Base-by-base conservation (phyloP, 2,113 vertebrate species). In the Eolophus roseicapilla region DNA sequence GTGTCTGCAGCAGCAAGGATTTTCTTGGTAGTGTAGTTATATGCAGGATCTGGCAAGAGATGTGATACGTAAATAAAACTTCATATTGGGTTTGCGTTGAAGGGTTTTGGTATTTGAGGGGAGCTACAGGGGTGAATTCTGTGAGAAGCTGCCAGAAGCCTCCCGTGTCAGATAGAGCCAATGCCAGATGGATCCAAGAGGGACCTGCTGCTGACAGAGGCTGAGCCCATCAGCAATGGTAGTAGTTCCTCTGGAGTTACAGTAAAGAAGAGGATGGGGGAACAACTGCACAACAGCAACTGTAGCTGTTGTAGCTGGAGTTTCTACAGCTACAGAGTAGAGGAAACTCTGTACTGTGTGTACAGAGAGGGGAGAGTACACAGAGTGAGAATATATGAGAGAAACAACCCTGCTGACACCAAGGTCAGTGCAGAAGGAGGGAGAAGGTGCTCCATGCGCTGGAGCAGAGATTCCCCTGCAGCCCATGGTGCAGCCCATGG, bases 401-500 rank as follows among this genome's bases (percentile, higher is more conserved):
- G 13, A 7, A 71, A 2, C 27, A 78, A 1, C 33, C 16, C 35
- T 55, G 41, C 23, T 35, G 65, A 7, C 27, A 5, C 24, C 10
- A 15, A 49, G 41, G 41, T 43, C 39, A 31, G 28, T 37, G 57
- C 5, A 59, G 81, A 18, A 69, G n/a, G n/a, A 71, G 24, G 18
- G 16, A 43, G 21, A 4, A 75, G 20, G 9, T 46, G 35, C 60
- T 62, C 4, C 39, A 29, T 31, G 13, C 9, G 2, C 31, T 9
- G 2, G 29, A 52, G 37, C 0, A 47, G 47, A 35, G 37, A 11
- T 35, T 63, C 23, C 17, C 10, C 28, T 28, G 41, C 41, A 68
- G 27, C 14, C 23, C 0, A 0, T 44, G 41, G 11, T 0, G 2
- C 37, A 49, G 59, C 13, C 24, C 33, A 4, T 27, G 68, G 33